These are phyloP conservation scores for Periophthalmus magnuspinnatus DNA, from an alignment of 2,797 vertebrate genomes.

Conservation along the genomic window DNA sequence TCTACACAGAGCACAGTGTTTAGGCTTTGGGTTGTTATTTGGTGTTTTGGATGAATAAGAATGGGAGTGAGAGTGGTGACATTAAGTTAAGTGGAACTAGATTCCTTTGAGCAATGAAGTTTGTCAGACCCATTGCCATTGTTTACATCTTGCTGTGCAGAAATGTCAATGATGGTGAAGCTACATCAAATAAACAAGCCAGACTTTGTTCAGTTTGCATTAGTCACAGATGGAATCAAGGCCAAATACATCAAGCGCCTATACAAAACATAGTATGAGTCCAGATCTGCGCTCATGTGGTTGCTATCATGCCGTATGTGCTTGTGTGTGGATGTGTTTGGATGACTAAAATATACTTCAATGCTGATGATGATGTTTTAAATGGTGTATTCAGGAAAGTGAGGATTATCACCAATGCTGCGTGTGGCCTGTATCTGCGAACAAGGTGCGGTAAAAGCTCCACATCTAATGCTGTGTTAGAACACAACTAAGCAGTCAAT, in stretches of 20 bases:
- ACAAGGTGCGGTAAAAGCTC: not conserved
- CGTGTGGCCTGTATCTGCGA: not conserved
- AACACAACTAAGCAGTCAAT: not conserved
- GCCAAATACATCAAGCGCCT: not conserved
- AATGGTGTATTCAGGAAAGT: not conserved
- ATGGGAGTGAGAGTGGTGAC: slow-evolving; percentile 39
- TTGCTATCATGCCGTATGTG: not conserved
- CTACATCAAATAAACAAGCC: slow-evolving; percentile 14
- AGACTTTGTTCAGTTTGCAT: not conserved
- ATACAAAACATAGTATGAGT: not conserved
- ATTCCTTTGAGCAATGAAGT: slow-evolving; percentile 58
- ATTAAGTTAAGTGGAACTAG: slow-evolving; percentile 63
- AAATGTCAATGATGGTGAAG: slow-evolving; percentile 46
- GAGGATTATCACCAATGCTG: not conserved
- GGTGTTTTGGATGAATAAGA: slow-evolving; percentile 61
- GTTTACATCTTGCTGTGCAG: slow-evolving; percentile 36
- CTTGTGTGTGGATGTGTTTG: not conserved
- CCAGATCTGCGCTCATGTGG: not conserved
- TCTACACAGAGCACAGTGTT: slow-evolving; percentile 62
- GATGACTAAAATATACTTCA: not conserved
- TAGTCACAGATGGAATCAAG: slow-evolving; percentile 1
- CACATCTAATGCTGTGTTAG: not conserved
- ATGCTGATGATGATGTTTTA: not conserved
- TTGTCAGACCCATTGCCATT: slow-evolving; percentile 48
- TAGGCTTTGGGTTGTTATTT: slow-evolving; percentile 67